These are phyloP conservation scores for Megatriorchis doriae DNA, from an alignment of 2,113 vertebrate species.

Conservation along the genomic window DNA sequence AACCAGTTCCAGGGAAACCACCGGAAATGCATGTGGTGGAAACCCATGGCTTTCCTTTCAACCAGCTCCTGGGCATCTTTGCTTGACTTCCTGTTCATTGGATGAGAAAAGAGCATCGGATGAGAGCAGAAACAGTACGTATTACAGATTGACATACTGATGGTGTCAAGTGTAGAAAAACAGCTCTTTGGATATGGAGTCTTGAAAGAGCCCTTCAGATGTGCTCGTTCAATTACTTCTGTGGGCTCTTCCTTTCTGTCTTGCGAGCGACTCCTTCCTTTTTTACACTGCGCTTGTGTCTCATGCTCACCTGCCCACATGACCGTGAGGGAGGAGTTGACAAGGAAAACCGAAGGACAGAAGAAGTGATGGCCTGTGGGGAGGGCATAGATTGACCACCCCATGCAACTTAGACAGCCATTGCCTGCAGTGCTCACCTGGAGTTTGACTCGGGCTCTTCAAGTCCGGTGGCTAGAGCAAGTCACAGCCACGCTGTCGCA, in stretches of 20 bases:
- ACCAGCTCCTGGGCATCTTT: neutral
- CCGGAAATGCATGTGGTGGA: neutral
- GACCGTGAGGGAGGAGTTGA: neutral
- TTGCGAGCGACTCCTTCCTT: neutral
- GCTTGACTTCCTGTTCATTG: neutral
- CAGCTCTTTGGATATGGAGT: neutral
- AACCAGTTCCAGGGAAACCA: neutral
- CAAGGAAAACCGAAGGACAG: neutral
- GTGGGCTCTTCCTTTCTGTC: neutral
- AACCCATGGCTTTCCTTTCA: neutral
- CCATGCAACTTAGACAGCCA: neutral
- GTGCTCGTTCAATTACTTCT: neutral
- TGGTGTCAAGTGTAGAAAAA: neutral
- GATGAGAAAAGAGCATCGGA: neutral
- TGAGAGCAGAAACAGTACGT: neutral
- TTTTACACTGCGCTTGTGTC: neutral
- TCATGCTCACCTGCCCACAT: neutral
- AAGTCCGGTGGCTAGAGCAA: neutral
- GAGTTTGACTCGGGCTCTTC: neutral
- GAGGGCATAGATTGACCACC: neutral
- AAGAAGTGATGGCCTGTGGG: neutral
- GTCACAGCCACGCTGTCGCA: neutral
- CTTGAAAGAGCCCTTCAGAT: neutral
- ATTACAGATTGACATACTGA: neutral
- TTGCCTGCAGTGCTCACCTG: neutral